Evolutionary conservation across 2,797 vertebrate species (phyloP).

Genomic region (Rousettus madagascariensis): DNA sequence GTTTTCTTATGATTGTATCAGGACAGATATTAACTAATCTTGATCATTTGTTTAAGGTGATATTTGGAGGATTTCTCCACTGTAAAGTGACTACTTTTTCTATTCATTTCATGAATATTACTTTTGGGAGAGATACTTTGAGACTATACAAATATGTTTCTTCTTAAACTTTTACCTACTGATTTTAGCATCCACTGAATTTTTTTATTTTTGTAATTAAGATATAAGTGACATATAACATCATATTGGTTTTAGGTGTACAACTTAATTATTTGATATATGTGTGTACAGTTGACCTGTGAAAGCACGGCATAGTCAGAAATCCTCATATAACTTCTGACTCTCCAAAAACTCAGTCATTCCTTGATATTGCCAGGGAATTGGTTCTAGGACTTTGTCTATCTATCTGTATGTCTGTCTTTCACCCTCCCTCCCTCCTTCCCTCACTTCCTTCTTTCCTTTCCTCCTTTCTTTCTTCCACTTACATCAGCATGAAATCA

Average conservation of each 20-base stretch:
- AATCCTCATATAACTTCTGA: no score
- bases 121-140: not conserved
- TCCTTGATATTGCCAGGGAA: not conserved
- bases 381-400: not conserved
- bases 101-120: not conserved
- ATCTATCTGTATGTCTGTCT: no score
- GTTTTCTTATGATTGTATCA: not conserved
- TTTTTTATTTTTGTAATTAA: not conserved
- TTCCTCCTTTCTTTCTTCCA: not conserved
- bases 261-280: not conserved
- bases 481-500: not conserved
- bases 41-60: not conserved
- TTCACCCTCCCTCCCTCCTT: no score
- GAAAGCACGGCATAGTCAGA: not conserved
- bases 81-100: not conserved
- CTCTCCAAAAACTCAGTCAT: not conserved
- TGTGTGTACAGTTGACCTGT: not conserved
- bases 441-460: no score
- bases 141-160: not conserved
- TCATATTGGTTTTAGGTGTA: not conserved
- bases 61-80: not conserved
- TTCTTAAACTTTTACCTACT: not conserved
- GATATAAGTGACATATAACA: not conserved
- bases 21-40: not conserved
- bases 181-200: not conserved